Conservation (phyloP, 2,113 vertebrate genomes). For the Asarcornis scutulata region DNA sequence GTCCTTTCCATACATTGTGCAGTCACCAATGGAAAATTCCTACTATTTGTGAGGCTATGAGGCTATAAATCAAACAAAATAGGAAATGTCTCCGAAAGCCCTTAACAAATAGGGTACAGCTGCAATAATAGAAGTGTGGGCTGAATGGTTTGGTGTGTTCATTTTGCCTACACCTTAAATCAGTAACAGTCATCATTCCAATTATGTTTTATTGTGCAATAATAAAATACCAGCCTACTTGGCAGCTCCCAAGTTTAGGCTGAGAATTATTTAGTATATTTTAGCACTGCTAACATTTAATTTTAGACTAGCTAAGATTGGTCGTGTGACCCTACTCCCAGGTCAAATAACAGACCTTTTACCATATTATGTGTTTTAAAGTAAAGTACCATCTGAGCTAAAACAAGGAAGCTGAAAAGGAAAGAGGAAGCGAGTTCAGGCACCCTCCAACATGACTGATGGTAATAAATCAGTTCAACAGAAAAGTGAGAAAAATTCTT, state of each 20-base stretch:
- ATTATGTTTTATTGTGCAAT: background rate
- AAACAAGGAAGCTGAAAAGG: conserved; percentile 69
- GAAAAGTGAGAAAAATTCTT: conserved; percentile 45
- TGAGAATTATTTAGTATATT: conserved; percentile 11
- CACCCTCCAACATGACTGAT: background rate
- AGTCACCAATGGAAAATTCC: conserved; percentile 40
- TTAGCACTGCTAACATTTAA: conserved; percentile 52
- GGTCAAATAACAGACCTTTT: conserved; percentile 67
- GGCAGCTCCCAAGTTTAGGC: conserved; percentile 19
- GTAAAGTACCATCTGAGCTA: conserved; percentile 47
- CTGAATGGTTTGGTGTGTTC: conserved; percentile 28
- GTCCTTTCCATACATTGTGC: conserved; percentile 28
- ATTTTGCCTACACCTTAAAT: conserved; percentile 35
- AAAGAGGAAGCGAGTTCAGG: conserved; percentile 67
- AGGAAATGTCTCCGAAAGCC: conserved; percentile 56
- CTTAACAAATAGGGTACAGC: conserved; percentile 39
- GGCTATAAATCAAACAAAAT: conserved; percentile 63
- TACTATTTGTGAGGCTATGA: conserved; percentile 7
- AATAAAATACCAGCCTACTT: conserved; percentile 44
- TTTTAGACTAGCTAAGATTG: conserved; percentile 49
- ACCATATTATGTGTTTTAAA: conserved; percentile 49
- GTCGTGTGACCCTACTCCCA: conserved; percentile 31
- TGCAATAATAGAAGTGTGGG: conserved; percentile 51
- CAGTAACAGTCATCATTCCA: conserved; percentile 1
- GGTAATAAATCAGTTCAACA: conserved; percentile 53